Evolutionary conservation across 2,113 vertebrate genomes (phyloP).

Genomic region (Cisticola juncidis): DNA sequence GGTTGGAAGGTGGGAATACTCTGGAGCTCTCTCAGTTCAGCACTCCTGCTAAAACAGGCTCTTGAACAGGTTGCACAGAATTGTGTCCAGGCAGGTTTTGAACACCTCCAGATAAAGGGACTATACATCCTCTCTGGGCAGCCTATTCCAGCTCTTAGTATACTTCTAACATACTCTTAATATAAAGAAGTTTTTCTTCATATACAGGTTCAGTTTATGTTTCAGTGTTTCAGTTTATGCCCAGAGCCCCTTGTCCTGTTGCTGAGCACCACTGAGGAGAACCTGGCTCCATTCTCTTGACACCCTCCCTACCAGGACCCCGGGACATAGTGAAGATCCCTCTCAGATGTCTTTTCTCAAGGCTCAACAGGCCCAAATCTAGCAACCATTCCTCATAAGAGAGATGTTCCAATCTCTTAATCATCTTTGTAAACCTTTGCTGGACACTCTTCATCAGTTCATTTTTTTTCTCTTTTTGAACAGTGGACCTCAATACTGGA

Average conservation of each 20-base stretch:
- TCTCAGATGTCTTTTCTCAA: not conserved
- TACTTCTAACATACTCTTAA: not conserved
- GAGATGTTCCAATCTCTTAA: not conserved
- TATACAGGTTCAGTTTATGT: not conserved
- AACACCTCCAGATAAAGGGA: not conserved
- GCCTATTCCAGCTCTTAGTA: not conserved
- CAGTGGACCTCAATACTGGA: fast-evolving
- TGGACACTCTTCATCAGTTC: not conserved
- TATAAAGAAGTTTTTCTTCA: not conserved
- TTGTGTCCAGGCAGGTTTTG: not conserved
- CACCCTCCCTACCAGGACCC: not conserved
- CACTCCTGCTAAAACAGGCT: not conserved
- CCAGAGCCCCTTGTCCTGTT: not conserved
- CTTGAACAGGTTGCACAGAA: not conserved
- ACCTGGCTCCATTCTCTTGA: not conserved
- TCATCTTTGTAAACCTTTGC: not conserved
- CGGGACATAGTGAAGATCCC: too few species aligned
- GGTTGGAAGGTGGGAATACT: not conserved
- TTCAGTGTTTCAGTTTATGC: not conserved
- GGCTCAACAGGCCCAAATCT: not conserved
- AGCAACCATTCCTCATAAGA: not conserved
- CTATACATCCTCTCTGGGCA: too few species aligned
- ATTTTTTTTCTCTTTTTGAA: not conserved
- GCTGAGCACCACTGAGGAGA: fast-evolving
- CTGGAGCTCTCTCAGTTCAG: not conserved